A percentile compares a stretch with the other conserved stretches of the same genome.
Conservation (phyloP, 2,888 invertebrate species). For the Drosophila aldrichi region DNA sequence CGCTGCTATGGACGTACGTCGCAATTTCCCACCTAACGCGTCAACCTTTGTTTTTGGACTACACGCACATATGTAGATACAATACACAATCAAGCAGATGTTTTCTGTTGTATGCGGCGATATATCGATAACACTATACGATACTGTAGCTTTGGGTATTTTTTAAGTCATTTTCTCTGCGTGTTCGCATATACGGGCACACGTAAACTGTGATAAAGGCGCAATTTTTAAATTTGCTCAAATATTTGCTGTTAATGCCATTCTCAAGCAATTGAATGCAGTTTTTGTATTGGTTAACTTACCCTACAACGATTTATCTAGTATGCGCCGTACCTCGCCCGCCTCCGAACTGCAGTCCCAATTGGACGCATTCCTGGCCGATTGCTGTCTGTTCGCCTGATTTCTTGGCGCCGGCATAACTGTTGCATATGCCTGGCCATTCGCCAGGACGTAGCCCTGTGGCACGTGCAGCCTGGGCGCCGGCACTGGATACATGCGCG, state of each 20-base stretch:
- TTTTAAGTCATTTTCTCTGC: background rate
- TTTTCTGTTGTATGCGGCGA: background rate
- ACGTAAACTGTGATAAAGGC: background rate
- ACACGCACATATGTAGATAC: slow-evolving; percentile 11
- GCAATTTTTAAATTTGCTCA: background rate
- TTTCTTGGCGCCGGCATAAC: slow-evolving; percentile 51
- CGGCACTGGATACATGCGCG: slow-evolving; percentile 69
- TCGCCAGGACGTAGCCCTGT: slow-evolving; percentile 37
- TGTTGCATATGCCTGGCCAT: slow-evolving; percentile 50
- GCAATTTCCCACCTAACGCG: slow-evolving; percentile 32
- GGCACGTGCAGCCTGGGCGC: slow-evolving; percentile 47
- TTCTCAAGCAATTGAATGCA: background rate
- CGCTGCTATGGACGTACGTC: slow-evolving; percentile 30
- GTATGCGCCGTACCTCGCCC: slow-evolving; percentile 89
- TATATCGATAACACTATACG: slow-evolving; percentile 31
- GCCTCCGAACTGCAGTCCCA: slow-evolving; percentile 91
- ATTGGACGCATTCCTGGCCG: slow-evolving; percentile 82
- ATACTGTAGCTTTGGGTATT: background rate
- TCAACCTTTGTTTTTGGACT: slow-evolving; percentile 43
- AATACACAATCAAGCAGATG: slow-evolving; percentile 8
- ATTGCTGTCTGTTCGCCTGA: slow-evolving; percentile 30
- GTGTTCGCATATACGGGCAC: background rate
- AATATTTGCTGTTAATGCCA: background rate
- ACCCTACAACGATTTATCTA: slow-evolving; percentile 75
- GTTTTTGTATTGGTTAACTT: background rate